These are phyloP conservation scores for Heterocephalus glaber DNA, from an alignment of 2,113 vertebrate genomes.

Conservation along the genomic window DNA sequence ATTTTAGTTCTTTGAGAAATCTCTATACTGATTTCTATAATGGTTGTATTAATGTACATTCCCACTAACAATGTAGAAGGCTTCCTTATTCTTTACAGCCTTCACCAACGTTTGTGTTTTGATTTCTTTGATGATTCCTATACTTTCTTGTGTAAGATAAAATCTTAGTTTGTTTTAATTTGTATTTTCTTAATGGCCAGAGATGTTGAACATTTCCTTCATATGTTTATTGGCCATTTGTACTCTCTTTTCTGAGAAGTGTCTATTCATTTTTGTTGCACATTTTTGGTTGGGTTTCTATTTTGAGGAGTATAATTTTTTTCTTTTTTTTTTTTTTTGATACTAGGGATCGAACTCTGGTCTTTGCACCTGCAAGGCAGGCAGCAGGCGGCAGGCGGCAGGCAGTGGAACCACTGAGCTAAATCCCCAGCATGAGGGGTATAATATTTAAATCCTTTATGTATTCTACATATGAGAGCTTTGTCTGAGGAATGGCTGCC, in stretches of 20 bases:
- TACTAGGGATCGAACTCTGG: no score
- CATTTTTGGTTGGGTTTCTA: not conserved
- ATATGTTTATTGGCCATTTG: not conserved
- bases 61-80: not conserved
- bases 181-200: not conserved
- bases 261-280: not conserved
- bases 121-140: not conserved
- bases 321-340: no score
- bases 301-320: not conserved
- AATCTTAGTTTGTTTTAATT: not conserved
- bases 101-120: not conserved
- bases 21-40: not conserved
- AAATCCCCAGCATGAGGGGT: no score
- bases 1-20: not conserved
- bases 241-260: not conserved
- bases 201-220: not conserved
- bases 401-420: no score
- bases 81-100: not conserved
- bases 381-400: no score
- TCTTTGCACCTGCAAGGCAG: no score
- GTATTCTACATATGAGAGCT: not conserved
- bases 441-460: not conserved
- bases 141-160: not conserved
- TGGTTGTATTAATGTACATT: not conserved
- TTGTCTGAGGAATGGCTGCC: not conserved